These are phyloP conservation scores for Drosophila arawakana DNA, from an alignment of 1,140 invertebrate genomes.

Conservation along the genomic window DNA sequence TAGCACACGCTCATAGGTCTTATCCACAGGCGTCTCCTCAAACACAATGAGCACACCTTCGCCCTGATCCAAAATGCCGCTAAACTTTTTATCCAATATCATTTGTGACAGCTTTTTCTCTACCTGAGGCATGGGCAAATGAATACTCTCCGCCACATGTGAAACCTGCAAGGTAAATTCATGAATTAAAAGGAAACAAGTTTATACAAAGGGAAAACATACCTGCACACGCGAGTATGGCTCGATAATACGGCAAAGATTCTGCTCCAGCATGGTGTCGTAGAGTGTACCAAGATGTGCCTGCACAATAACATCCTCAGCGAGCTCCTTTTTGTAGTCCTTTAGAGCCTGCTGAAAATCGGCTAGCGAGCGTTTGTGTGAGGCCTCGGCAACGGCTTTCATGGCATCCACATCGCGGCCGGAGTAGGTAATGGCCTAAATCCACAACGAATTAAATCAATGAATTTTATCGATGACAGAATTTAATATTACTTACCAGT, in stretches of 20 bases:
- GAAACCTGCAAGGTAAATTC: constrained; percentile 86
- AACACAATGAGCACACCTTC: constrained; percentile 98
- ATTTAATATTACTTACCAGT: constrained; percentile 85
- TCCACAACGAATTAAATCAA: not conserved
- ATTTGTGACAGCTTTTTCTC: constrained; percentile 99
- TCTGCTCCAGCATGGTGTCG: constrained; percentile 99
- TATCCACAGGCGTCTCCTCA: constrained; percentile 97
- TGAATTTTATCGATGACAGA: not conserved
- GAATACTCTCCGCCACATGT: constrained; percentile 94
- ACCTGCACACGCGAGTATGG: constrained; percentile 99
- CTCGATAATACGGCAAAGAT: constrained; percentile 99
- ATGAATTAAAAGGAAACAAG: not conserved
- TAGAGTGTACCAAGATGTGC: constrained; percentile 98
- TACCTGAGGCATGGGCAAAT: constrained; percentile 94
- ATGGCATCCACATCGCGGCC: constrained; percentile 98
- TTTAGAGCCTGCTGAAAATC: constrained; percentile 96
- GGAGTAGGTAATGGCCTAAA: constrained; percentile 95
- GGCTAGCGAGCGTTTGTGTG: constrained; percentile 97
- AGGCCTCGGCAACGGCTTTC: constrained; percentile 97
- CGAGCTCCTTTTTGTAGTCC: constrained; percentile 94
- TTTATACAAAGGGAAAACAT: constrained; percentile 58
- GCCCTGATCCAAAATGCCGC: constrained; percentile 98
- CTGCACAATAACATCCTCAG: constrained; percentile 98
- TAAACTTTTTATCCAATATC: constrained; percentile 99
- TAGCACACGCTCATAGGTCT: constrained; percentile 98